Evolutionary conservation across 2,797 vertebrate genomes (phyloP).

Genomic region (Arnoldichthys spilopterus): DNA sequence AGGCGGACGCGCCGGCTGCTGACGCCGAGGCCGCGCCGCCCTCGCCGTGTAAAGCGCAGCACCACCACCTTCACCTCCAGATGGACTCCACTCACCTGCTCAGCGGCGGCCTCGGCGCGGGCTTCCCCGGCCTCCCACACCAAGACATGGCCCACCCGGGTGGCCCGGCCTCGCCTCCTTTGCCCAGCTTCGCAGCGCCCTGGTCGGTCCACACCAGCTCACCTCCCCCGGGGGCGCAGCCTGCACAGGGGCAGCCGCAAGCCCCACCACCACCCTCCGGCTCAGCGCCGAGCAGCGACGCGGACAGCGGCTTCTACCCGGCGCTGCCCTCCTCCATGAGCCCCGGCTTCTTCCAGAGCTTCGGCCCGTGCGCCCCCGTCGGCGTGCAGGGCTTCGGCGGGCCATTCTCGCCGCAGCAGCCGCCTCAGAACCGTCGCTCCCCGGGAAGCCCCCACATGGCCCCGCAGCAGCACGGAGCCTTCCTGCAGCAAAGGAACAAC

Average conservation of each 20-base stretch:
- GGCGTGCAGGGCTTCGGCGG: slow-evolving; percentile 85
- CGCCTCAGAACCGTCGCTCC: slow-evolving; percentile 87
- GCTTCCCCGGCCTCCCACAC: slow-evolving; percentile 86
- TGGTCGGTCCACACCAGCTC: slow-evolving; percentile 95
- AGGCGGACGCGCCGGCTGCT: slow-evolving; percentile 40
- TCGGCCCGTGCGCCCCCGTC: slow-evolving; percentile 88
- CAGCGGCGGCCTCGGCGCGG: slow-evolving; percentile 74
- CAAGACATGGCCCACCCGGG: slow-evolving; percentile 82
- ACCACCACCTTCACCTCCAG: slow-evolving; percentile 60
- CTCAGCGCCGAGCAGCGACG: slow-evolving; percentile 81
- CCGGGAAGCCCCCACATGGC: slow-evolving; percentile 92
- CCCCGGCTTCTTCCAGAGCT: slow-evolving; percentile 95
- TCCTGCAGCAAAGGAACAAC: slow-evolving; percentile 93
- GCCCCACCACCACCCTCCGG: slow-evolving; percentile 75
- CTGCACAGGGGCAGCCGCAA: slow-evolving; percentile 66
- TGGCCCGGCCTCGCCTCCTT: slow-evolving; percentile 84
- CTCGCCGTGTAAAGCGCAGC: slow-evolving; percentile 15
- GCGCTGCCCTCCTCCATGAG: slow-evolving; percentile 91
- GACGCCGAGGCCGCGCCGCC: slow-evolving; percentile 53
- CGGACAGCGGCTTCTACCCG: slow-evolving; percentile 91
- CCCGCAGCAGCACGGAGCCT: slow-evolving; percentile 85
- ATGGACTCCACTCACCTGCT: slow-evolving; percentile 92
- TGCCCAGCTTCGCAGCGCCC: slow-evolving; percentile 91
- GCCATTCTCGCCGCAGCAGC: slow-evolving; percentile 86
- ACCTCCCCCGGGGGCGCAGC: slow-evolving; percentile 81